Percentiles rank a stretch among this genome's conserved stretches.
These are phyloP conservation scores for Drosophila subobscura DNA, from an alignment of 1,140 invertebrate species.

Conservation along the genomic window DNA sequence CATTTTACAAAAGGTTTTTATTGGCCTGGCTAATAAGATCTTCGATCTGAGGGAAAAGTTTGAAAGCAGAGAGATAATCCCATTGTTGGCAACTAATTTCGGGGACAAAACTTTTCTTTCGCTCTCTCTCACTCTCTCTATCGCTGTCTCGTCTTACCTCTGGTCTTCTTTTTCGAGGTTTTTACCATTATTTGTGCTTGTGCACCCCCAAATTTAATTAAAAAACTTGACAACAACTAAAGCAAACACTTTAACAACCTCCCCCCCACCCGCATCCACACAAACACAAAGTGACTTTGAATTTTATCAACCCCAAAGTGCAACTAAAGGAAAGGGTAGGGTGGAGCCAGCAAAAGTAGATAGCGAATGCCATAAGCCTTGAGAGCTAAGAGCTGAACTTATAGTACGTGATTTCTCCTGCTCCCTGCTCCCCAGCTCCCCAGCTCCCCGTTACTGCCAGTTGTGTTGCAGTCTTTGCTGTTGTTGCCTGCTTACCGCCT, in stretches of 20 bases:
- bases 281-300: slow-evolving; percentile 32
- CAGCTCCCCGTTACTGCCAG: slow-evolving; percentile 15
- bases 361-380: slow-evolving; percentile 8
- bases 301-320: slow-evolving; percentile 38
- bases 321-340: slow-evolving; percentile 8
- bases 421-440: no score
- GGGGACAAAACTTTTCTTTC: slow-evolving; percentile 23
- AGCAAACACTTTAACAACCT: slow-evolving; percentile 7
- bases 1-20: slow-evolving; percentile 34
- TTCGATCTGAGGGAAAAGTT: slow-evolving; percentile 18
- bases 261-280: slow-evolving; percentile 1
- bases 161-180: slow-evolving; percentile 8
- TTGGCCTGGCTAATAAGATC: slow-evolving; percentile 30
- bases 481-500: slow-evolving; percentile 29
- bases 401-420: slow-evolving; percentile 33
- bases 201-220: slow-evolving; percentile 48
- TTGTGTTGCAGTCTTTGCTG: slow-evolving; percentile 12
- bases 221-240: slow-evolving; percentile 56
- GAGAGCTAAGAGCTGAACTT: slow-evolving; percentile 40
- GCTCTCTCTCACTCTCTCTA: no score
- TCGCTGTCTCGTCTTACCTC: slow-evolving; percentile 7
- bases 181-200: background rate
- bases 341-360: background rate
- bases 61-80: slow-evolving; percentile 36
- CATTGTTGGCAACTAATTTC: slow-evolving; percentile 47